Evolutionary conservation across 2,113 vertebrate species (phyloP), one percentile per base, ranked within the genome.

Genomic region (Pantherophis guttatus): DNA sequence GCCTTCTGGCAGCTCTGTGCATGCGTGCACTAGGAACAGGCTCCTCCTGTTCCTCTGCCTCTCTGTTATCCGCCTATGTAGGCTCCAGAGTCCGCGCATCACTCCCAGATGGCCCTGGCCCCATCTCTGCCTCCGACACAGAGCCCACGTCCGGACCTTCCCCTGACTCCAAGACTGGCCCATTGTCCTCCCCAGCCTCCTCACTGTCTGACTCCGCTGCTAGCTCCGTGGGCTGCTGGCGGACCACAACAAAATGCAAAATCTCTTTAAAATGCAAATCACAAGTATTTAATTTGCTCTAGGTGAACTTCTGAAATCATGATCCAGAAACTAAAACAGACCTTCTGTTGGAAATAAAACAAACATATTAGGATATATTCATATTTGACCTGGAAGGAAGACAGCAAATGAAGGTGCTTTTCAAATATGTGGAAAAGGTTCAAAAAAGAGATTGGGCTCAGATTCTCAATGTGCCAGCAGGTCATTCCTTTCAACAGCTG

Each of bases 401-500:
- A 98, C 58, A 98, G 98, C 70, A 98, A 94, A 29, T 95, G 94
- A 65, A 98, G 95, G 91, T 95, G 98, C 26, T 94, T 97, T 96
- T 98, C 97, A n/a, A 98, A 98, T 58, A 97, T 29, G 54, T 93
- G 96, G 92, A 97, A 97, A 91, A 89, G 91, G 87, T 95, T 95
- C 92, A 98, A 94, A 92, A 98, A 98, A 3, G 91, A 24, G 0
- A 94, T 94, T 1, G 93, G 12, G 7, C 88, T 95, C 98, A 98
- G 97, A 89, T 92, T 96, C 21, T 98, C 96, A 50, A 98, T 97
- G 87, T 97, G 91, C 11, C 97, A 94, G 91, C 98, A 98, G 0
- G 96, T 97, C 50, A 98, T 55, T 8, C 98, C 98, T 97, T 98
- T 98, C 93, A 98, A 91, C 94, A 98, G 97, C 93, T 98, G 98